Percentiles rank a stretch among this genome's conserved stretches.
These are phyloP conservation scores for Pandemis corylana DNA, from an alignment of 2,888 invertebrate species.

Conservation along the genomic window DNA sequence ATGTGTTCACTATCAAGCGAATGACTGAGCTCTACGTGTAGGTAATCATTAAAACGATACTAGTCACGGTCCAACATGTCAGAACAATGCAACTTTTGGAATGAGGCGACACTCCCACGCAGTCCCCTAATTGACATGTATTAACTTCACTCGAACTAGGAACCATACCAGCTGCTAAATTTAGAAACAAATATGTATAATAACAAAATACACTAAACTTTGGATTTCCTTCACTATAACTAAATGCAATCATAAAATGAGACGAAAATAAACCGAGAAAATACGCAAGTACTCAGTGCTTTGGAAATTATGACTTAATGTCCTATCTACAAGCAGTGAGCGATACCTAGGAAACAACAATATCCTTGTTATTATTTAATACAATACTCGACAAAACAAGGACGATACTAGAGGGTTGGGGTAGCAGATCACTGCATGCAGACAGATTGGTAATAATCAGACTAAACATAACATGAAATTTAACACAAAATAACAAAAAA, in stretches of 20 bases:
- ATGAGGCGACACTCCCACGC: slow-evolving; percentile 82
- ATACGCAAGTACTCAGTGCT: slow-evolving; percentile 79
- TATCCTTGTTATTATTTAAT: slow-evolving; percentile 56
- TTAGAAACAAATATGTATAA: slow-evolving; percentile 71
- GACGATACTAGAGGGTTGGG: slow-evolving; percentile 65
- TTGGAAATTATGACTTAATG: slow-evolving; percentile 79
- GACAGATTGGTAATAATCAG: slow-evolving; percentile 72
- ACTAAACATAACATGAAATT: slow-evolving; percentile 75
- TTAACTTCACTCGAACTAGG: slow-evolving; percentile 84
- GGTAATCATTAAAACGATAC: slow-evolving; percentile 45
- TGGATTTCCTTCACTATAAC: slow-evolving; percentile 84
- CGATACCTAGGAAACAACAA: slow-evolving; percentile 49
- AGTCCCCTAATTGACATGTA: slow-evolving; percentile 85
- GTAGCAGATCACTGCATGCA: slow-evolving; percentile 71
- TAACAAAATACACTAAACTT: slow-evolving; percentile 78
- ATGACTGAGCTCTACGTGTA: slow-evolving; percentile 53
- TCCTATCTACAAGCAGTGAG: slow-evolving; percentile 74
- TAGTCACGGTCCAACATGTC: slow-evolving; percentile 50
- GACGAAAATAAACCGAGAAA: slow-evolving; percentile 73
- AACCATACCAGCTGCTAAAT: slow-evolving; percentile 85
- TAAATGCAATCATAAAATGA: slow-evolving; percentile 82
- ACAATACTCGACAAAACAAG: slow-evolving; percentile 69
- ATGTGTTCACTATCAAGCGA: slow-evolving; percentile 67
- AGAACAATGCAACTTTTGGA: slow-evolving; percentile 53
- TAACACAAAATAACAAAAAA: slow-evolving; percentile 81